phyloP scores from a whole-genome alignment of 2,888 invertebrate genomes.

The Orgyia antiqua region DNA sequence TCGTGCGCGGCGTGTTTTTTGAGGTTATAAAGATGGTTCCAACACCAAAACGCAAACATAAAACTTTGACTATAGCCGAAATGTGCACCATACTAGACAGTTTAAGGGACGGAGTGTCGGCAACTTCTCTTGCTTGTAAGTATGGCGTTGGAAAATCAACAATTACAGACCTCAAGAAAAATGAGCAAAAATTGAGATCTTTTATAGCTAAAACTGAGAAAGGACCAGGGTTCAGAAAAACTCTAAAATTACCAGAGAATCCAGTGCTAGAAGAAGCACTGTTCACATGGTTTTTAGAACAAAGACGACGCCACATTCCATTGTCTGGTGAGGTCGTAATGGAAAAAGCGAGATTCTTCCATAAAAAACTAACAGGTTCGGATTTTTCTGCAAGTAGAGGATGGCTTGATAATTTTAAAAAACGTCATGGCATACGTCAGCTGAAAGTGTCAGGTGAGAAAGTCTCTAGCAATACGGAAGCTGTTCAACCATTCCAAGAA shows the following conservation, averaged over 20 bases:
- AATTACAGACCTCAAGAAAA: slow-evolving; percentile 9
- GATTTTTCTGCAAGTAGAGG: slow-evolving; percentile 8
- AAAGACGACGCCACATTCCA: not conserved
- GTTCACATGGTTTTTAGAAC: slow-evolving; percentile 1
- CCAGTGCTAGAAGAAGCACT: slow-evolving; percentile 24
- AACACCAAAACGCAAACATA: not conserved
- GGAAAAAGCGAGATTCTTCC: not conserved
- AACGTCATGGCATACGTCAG: slow-evolving; percentile 29
- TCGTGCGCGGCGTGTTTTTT: too few relatives aligned
- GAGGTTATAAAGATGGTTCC: too few relatives aligned
- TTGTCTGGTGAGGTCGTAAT: not conserved
- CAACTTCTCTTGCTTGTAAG: not conserved
- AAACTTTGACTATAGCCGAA: not conserved
- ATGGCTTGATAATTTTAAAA: slow-evolving; percentile 29
- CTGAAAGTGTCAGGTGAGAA: slow-evolving; percentile 19
- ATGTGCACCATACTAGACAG: not conserved
- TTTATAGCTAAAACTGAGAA: slow-evolving; percentile 20
- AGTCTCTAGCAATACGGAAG: not conserved
- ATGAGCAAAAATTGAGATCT: slow-evolving; percentile 21
- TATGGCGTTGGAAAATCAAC: not conserved
- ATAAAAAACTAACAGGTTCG: not conserved
- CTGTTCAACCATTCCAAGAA: not conserved
- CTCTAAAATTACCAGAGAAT: slow-evolving; percentile 24
- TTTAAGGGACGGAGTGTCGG: not conserved
- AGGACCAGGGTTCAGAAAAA: slow-evolving; percentile 22